Evolutionary conservation across 2,888 invertebrate genomes (phyloP), one percentile per base, ranked within the genome.

Genomic region (Erebia ligea): DNA sequence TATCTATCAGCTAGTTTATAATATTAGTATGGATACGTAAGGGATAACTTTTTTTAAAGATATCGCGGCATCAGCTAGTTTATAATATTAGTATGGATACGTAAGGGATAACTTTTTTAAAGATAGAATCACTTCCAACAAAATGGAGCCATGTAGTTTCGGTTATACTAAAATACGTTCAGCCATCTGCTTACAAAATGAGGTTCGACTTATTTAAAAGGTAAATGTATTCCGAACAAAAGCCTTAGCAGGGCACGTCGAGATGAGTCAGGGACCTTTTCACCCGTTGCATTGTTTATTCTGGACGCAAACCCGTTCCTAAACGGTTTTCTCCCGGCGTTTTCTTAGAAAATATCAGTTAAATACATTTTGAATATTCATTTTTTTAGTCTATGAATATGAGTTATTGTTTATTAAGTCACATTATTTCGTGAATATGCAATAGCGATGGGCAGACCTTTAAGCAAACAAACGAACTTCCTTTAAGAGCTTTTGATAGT

Each of bases 211-310:
- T 73, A 74, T 83, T 87, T 81, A 62, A 79, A 84, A 88, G 84
- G 82, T 86, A 87, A 87, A 90, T 89, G 84, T 89, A 90, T 90
- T 89, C 90, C 82, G 83, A 85, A 86, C 89, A 88, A 90, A 84
- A 87, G 86, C 82, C 80, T 79, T 70, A 77, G 79, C 76, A 82
- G 79, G 78, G 80, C 80, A 81, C 58, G 59, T 71, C 79, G 79
- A 86, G 88, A 90, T 91, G 92, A 91, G 89, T 91, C 90, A 90
- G 83, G 80, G 85, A 89, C 87, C 90, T 90, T 91, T 91, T 88
- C 89, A 87, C 89, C 78, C 76, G 75, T 76, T 76, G 76, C 83
- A 89, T 91, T 91, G 86, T 89, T 86, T 83, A 89, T 91, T 89
- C 90, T 87, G 82, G 82, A 84, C 84, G 80, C 83, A 85, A 86